phyloP scores from a whole-genome alignment of 2,113 vertebrate species.

The Poeciliopsis turrubarensis region DNA sequence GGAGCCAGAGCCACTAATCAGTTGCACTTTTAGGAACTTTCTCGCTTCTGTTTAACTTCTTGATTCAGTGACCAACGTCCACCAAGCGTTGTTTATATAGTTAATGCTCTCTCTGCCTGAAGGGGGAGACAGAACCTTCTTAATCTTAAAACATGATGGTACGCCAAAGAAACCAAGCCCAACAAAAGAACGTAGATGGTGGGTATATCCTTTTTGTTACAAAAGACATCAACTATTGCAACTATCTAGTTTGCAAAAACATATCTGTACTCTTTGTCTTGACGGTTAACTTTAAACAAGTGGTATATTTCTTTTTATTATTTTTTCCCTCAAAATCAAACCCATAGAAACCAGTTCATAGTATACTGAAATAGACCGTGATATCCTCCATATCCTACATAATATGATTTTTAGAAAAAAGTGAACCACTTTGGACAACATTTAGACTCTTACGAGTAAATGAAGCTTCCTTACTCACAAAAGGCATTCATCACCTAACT shows the following conservation, averaged over 20 bases:
- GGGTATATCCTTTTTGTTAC: neutral
- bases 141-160: neutral
- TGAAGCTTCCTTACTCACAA: conserved; percentile 38
- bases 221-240: conserved; percentile 15
- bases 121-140: neutral
- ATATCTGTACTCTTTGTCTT: neutral
- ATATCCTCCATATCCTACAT: conserved; percentile 13
- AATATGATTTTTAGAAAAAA: conserved; percentile 24
- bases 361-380: conserved; percentile 6
- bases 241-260: conserved; percentile 4
- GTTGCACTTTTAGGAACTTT: conserved; percentile 15
- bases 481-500: conserved; percentile 56
- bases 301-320: neutral
- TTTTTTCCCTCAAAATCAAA: conserved; percentile 2
- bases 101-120: neutral
- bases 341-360: conserved; percentile 12
- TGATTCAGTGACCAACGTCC: conserved; percentile 1
- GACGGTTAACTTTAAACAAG: neutral
- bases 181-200: neutral
- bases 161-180: neutral
- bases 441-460: conserved; percentile 54
- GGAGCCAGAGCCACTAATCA: neutral
- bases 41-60: neutral
- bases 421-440: conserved; percentile 22
- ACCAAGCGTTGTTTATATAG: neutral